phyloP scores from a whole-genome alignment of 2,888 invertebrate genomes.

The Tuberolachnus salignus region DNA sequence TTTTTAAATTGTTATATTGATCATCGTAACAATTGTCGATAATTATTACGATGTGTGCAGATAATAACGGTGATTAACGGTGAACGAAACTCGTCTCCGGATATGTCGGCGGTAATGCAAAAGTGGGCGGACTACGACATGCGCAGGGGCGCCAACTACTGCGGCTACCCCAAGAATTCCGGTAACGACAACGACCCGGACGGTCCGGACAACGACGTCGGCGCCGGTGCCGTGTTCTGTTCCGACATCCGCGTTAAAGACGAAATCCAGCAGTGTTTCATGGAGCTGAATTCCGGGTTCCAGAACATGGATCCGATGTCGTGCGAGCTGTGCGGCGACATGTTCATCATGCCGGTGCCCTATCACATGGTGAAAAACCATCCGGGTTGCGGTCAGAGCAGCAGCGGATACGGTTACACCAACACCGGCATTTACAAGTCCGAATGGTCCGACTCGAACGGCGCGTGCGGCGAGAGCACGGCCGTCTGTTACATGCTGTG shows the following conservation, averaged over 20 bases:
- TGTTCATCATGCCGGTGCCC: conserved; percentile 79
- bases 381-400: conserved; percentile 87
- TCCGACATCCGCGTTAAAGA: background rate
- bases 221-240: conserved; percentile 57
- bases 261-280: conserved; percentile 57
- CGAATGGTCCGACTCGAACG: conserved; percentile 88
- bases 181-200: background rate
- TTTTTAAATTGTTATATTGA: no score
- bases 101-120: background rate
- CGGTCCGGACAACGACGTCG: background rate
- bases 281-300: conserved; percentile 55
- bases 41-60: no score
- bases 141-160: background rate
- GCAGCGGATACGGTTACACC: conserved; percentile 89
- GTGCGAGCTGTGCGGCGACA: conserved; percentile 88
- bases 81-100: no score
- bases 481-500: conserved; percentile 93
- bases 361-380: conserved; percentile 90
- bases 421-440: conserved; percentile 85
- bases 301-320: conserved; percentile 62
- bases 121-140: background rate
- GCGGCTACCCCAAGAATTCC: no score
- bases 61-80: background rate
- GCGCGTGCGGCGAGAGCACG: conserved; percentile 85
- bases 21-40: no score